Conservation (phyloP, 2,888 invertebrate genomes). For the Autographa pulchrina region DNA sequence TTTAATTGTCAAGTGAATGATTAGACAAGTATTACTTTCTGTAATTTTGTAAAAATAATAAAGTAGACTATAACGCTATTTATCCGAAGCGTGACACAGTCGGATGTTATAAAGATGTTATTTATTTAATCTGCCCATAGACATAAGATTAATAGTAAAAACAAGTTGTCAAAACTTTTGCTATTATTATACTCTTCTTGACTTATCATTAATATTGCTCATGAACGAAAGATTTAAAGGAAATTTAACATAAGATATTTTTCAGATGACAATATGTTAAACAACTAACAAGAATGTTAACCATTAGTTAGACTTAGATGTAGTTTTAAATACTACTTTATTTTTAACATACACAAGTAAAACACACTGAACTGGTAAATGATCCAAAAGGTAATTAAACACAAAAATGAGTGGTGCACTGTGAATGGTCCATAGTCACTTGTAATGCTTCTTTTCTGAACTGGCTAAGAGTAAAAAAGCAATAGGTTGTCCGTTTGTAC, state of each 20-base stretch:
- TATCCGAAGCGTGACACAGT: not conserved
- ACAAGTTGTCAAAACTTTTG: too few species aligned
- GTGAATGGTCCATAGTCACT: not conserved
- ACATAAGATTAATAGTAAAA: too few species aligned
- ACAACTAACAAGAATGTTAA: too few species aligned
- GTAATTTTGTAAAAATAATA: not conserved
- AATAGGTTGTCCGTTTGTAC: slow-evolving; percentile 16
- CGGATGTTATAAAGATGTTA: not conserved
- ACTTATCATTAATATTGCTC: too few species aligned
- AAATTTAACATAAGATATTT: too few species aligned
- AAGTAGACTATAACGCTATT: not conserved
- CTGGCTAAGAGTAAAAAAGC: not conserved
- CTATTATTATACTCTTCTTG: too few species aligned
- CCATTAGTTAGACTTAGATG: too few species aligned
- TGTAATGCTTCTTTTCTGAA: not conserved
- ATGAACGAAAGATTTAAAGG: too few species aligned
- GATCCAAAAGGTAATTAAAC: not conserved
- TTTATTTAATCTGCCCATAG: not conserved
- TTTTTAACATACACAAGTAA: too few species aligned
- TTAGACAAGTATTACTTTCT: not conserved
- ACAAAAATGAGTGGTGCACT: not conserved
- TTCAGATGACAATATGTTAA: too few species aligned
- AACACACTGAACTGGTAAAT: not conserved
- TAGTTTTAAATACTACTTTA: too few species aligned
- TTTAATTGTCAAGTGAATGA: too few species aligned